Evolutionary conservation across 2,888 invertebrate genomes (phyloP).

Genomic region (Pollenia labialis): DNA sequence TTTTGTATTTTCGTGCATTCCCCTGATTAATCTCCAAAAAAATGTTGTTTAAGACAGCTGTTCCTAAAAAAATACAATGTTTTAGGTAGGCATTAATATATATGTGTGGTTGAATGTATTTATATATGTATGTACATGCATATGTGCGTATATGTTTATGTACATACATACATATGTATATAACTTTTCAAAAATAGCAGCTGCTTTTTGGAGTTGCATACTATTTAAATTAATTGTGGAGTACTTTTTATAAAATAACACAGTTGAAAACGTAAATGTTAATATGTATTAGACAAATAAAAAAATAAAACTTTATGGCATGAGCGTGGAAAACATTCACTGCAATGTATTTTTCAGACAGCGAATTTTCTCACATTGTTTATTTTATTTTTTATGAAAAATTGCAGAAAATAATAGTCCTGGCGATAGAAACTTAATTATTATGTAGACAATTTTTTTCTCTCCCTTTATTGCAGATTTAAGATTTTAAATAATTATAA

Average conservation of each 20-base stretch:
- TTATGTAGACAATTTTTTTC: conserved; percentile 39
- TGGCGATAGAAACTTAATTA: conserved; percentile 1
- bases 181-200: neutral
- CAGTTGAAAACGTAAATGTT: too few species aligned
- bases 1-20: neutral
- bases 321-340: too few species aligned
- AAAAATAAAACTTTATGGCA: too few species aligned
- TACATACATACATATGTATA: neutral
- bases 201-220: too few species aligned
- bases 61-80: neutral
- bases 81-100: neutral
- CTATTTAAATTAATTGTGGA: too few species aligned
- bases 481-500: conserved; percentile 35
- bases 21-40: conserved; percentile 5
- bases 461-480: conserved; percentile 68
- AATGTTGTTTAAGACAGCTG: conserved; percentile 29
- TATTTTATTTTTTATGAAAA: conserved; percentile 43
- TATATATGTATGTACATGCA: neutral
- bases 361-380: neutral
- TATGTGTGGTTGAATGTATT: neutral
- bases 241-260: too few species aligned
- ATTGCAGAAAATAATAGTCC: conserved; percentile 59
- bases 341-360: neutral
- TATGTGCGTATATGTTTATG: neutral
- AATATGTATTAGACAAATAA: too few species aligned